Conservation (phyloP, 30 jellyfish, hydroid and myxozoan species). For the Chrysaora quinquecirrha region DNA sequence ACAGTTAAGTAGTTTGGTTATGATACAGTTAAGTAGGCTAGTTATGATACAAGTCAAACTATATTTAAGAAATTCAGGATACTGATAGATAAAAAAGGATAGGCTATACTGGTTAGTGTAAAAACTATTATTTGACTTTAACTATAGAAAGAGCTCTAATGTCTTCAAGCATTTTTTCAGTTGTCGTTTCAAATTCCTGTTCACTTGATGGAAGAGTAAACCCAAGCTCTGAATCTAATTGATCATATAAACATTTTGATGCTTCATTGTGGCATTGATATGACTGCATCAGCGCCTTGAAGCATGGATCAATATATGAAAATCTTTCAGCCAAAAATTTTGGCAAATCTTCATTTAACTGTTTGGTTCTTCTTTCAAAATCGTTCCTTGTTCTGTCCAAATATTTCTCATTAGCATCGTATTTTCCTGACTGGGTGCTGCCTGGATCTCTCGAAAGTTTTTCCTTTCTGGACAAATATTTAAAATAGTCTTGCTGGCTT, state of each 20-base stretch:
- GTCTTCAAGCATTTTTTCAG: constrained; percentile 57
- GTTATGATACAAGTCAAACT: too few relatives aligned
- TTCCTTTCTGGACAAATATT: constrained; percentile 73
- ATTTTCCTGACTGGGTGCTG: constrained; percentile 78
- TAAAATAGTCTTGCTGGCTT: constrained; percentile 74
- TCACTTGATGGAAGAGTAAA: constrained; percentile 14
- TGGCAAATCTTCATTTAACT: constrained; percentile 80
- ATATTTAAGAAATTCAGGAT: too few relatives aligned
- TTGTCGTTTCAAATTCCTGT: constrained; percentile 28
- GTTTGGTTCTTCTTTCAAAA: constrained; percentile 79
- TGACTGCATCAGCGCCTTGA: constrained; percentile 71
- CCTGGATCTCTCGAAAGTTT: constrained; percentile 72
- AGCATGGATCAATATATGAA: constrained; percentile 75
- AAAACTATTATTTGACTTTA: constrained; percentile 17
- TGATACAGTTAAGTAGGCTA: too few relatives aligned
- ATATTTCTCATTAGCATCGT: constrained; percentile 89
- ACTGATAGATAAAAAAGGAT: too few relatives aligned
- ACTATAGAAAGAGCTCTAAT: constrained; percentile 71
- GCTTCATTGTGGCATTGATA: constrained; percentile 28
- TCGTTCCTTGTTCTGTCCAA: constrained; percentile 84
- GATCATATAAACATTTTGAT: constrained; percentile 15
- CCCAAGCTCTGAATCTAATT: constrained; percentile 26
- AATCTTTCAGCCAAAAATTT: constrained; percentile 42
- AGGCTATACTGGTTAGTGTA: too few relatives aligned
- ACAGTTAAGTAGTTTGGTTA: too few relatives aligned